Base-by-base conservation (phyloP, 2,888 invertebrate genomes). In the Drosophila prostipennis region DNA sequence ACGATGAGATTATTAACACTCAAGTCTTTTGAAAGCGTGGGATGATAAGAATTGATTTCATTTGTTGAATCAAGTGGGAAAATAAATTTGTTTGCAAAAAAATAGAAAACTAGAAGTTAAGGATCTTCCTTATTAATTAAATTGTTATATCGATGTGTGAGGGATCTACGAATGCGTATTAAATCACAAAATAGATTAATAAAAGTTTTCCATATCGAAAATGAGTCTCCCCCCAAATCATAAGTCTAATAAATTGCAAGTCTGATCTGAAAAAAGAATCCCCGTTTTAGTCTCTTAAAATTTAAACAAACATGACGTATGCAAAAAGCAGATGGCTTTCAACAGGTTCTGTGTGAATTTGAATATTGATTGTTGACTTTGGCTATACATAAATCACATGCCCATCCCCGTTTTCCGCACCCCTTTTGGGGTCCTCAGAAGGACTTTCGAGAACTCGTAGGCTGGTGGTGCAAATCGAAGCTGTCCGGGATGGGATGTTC, bases 391-490 rank as follows among this genome's bases (percentile, higher is more conserved):
- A 63, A 63, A 63, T 63, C 64, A 63, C 40, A 63, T 14, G 23
- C 11, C 63, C 14, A n/a, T 32, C 10, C 5, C 56, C 43, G n/a
- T 34, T 6, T 7, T 10, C 5, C 2, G 3, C 36, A 32, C 16
- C 39, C 61, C 13, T 14, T 64, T 6, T 6, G 5, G 26, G 4
- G 6, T 60, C 34, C 34, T 6, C 10, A 1, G 23, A 45, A 10
- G 57, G 57, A 40, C 48, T 23, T 46, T 54, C 11, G 34, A 29
- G 34, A 29, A 36, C 16, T 45, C 55, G 16, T 65, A 68, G 65
- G 59, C 45, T 58, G 48, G 23, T 60, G 46, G 23, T 58, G 59
- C 63, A 51, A 77, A 78, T 84, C 58, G 67, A 80, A 68, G 65
- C 67, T 65, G 64, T 63, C 61, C 46, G 7, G 60, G 55, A 34